A percentile compares a stretch with the other conserved stretches of the same genome.
Conservation (phyloP, 2,888 invertebrate genomes). For the Fragum whitleyi region DNA sequence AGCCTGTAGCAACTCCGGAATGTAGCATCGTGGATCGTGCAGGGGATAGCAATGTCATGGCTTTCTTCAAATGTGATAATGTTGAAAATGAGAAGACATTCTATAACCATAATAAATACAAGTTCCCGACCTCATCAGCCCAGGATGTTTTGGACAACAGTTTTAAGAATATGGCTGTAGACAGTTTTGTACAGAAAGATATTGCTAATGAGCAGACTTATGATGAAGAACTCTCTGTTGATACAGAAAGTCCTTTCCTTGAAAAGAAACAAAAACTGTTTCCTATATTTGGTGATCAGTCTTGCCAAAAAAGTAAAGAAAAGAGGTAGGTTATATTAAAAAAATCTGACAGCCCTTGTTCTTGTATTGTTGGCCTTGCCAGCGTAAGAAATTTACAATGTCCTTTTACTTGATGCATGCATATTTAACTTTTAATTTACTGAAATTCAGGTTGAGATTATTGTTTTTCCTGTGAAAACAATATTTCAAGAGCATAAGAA, state of each 20-base stretch:
- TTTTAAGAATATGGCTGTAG: background rate
- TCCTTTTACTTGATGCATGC: too few species aligned
- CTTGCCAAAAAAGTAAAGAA: background rate
- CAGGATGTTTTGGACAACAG: background rate
- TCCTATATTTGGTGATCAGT: slow-evolving; percentile 2
- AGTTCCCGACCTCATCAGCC: too few species aligned
- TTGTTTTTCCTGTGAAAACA: too few species aligned
- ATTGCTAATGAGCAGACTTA: background rate
- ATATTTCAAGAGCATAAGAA: too few species aligned
- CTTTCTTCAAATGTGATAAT: too few species aligned
- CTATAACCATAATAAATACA: too few species aligned
- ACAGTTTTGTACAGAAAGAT: background rate
- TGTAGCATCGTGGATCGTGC: background rate
- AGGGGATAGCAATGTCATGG: background rate
- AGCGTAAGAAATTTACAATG: too few species aligned
- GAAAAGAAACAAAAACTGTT: slow-evolving; percentile 2
- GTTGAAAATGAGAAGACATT: too few species aligned
- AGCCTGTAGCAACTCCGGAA: background rate
- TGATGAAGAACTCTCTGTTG: background rate
- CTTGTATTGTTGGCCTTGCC: too few species aligned
- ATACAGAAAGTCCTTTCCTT: slow-evolving; percentile 27
- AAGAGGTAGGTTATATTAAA: background rate
- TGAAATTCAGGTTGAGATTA: too few species aligned
- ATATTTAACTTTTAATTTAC: too few species aligned
- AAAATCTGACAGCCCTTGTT: too few species aligned